Evolutionary conservation across 2,113 vertebrate species (phyloP).

Genomic region (Chunga burmeisteri): DNA sequence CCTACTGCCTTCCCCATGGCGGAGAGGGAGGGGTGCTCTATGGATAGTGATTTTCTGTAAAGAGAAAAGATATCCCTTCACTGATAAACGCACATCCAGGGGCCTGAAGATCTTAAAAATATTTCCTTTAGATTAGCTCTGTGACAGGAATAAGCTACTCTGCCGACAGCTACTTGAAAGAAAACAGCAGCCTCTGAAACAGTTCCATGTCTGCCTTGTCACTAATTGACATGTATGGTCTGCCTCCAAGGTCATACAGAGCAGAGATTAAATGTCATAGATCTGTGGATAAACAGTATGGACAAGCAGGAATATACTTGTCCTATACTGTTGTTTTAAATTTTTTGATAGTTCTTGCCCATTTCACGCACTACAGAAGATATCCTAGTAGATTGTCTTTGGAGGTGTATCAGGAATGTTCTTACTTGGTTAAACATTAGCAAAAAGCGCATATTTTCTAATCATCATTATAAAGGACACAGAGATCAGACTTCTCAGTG

Average conservation of each 20-base stretch:
- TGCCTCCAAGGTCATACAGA: fast-evolving
- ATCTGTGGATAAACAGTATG: not conserved
- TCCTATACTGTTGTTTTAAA: not conserved
- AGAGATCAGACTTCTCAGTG: not conserved
- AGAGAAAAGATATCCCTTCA: not conserved
- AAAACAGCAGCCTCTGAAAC: not conserved
- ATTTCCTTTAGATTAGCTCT: not conserved
- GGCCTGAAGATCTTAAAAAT: not conserved
- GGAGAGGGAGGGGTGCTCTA: not conserved
- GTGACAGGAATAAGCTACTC: not conserved
- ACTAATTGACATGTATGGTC: not conserved
- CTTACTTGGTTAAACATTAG: not conserved
- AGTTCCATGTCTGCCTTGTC: not conserved
- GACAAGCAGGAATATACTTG: not conserved
- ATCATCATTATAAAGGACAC: not conserved
- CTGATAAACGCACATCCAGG: not conserved
- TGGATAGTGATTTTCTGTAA: not conserved
- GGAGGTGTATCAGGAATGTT: not conserved
- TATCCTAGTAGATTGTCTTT: not conserved
- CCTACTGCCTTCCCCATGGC: not conserved
- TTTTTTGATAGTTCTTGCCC: not conserved
- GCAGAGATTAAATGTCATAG: not conserved
- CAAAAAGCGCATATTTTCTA: not conserved
- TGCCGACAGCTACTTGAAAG: not conserved
- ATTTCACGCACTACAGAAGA: not conserved